Evolutionary conservation across 2,888 invertebrate genomes (phyloP).

Genomic region (Caenorhabditis afra): DNA sequence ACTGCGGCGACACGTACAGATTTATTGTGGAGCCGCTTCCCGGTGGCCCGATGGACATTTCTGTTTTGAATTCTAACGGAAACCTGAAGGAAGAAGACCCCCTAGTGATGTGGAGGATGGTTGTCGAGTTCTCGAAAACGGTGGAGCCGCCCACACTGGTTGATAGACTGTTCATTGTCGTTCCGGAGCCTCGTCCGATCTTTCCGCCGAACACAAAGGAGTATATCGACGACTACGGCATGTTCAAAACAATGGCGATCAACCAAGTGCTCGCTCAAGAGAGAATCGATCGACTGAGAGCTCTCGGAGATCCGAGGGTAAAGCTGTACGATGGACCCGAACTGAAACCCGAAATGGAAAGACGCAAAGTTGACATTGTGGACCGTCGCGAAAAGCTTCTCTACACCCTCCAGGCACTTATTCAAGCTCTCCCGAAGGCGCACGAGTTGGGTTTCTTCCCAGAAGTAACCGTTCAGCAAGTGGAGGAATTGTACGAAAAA

Average conservation of each 20-base stretch:
- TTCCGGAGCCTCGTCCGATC: background rate
- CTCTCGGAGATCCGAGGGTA: conserved; percentile 35
- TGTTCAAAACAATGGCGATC: conserved; percentile 30
- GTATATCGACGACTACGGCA: conserved; percentile 13
- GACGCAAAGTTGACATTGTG: conserved; percentile 21
- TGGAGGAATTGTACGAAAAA: background rate
- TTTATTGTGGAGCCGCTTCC: background rate
- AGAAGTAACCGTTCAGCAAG: background rate
- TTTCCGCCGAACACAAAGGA: background rate
- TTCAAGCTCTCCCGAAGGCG: background rate
- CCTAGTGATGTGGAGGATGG: conserved; percentile 38
- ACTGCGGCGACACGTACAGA: background rate
- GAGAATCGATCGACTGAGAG: conserved; percentile 30
- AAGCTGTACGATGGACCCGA: conserved; percentile 32
- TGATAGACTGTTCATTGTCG: background rate
- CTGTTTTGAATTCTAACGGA: background rate
- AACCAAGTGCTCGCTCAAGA: conserved; percentile 30
- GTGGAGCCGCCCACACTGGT: conserved; percentile 4
- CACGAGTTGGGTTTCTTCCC: background rate
- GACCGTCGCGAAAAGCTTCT: conserved; percentile 19
- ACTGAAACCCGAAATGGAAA: conserved; percentile 24
- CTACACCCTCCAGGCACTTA: background rate
- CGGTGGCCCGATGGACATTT: background rate
- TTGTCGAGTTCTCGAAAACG: conserved; percentile 25
- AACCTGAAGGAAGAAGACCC: background rate